phyloP scores from a whole-genome alignment of 2,888 invertebrate species.

The Agrochola macilenta region DNA sequence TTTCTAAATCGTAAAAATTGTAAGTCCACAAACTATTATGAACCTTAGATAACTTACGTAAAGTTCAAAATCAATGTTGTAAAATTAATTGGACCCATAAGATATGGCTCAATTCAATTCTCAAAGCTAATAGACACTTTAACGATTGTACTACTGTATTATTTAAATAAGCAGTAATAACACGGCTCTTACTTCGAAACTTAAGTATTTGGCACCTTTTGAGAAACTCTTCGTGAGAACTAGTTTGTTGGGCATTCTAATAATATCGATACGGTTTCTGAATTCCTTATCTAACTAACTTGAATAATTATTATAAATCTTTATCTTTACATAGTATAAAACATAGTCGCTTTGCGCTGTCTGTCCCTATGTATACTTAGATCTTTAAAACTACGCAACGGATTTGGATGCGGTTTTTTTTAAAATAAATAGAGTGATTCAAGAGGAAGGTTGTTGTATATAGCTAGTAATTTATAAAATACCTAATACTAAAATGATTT shows the following conservation, averaged over 20 bases:
- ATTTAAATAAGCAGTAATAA: slow-evolving; percentile 28
- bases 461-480: too few relatives aligned
- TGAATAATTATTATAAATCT: too few relatives aligned
- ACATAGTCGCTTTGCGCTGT: too few relatives aligned
- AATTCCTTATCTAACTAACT: background rate
- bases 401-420: too few relatives aligned
- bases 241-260: background rate
- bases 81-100: slow-evolving; percentile 20
- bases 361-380: too few relatives aligned
- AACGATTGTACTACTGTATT: slow-evolving; percentile 50
- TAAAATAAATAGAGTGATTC: too few relatives aligned
- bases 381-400: too few relatives aligned
- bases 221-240: slow-evolving; percentile 16
- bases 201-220: slow-evolving; percentile 21
- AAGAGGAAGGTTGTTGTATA: too few relatives aligned
- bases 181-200: slow-evolving; percentile 8
- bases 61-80: slow-evolving; percentile 2
- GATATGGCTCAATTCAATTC: slow-evolving; percentile 34
- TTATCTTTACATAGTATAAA: too few relatives aligned
- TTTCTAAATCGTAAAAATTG: slow-evolving; percentile 33
- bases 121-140: slow-evolving; percentile 30
- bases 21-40: background rate
- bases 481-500: background rate
- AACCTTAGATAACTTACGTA: accelerated
- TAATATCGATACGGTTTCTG: background rate